Evolutionary conservation across 2,113 vertebrate genomes (phyloP).

Genomic region (Lasiurus cinereus): DNA sequence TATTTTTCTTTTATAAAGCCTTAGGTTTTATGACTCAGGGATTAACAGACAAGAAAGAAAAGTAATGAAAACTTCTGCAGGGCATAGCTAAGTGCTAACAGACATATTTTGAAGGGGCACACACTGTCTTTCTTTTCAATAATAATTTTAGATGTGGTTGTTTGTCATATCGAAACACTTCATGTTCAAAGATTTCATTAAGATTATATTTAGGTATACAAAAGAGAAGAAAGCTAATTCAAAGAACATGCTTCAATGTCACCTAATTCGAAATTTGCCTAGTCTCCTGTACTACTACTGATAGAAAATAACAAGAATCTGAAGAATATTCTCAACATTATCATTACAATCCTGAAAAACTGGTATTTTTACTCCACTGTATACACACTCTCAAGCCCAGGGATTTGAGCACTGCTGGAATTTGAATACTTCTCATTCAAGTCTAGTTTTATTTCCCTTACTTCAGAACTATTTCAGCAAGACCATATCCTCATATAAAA

Average conservation of each 20-base stretch:
- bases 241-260: background rate
- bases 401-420: background rate
- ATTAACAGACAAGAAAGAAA: slow-evolving; percentile 52
- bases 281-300: background rate
- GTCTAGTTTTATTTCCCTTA: background rate
- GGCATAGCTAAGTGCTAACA: background rate
- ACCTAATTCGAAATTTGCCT: slow-evolving; percentile 26
- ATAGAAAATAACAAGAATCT: slow-evolving; percentile 15
- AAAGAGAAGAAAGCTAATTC: background rate
- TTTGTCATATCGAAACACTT: slow-evolving; percentile 30
- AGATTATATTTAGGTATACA: background rate
- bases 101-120: slow-evolving; percentile 35
- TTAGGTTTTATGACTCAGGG: slow-evolving; percentile 62
- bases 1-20: slow-evolving; percentile 57
- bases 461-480: background rate
- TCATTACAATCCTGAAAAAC: background rate
- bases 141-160: slow-evolving; percentile 34
- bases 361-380: background rate
- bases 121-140: slow-evolving; percentile 4
- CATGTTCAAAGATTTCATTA: slow-evolving; percentile 37
- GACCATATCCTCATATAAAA: background rate
- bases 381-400: background rate
- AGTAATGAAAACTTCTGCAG: slow-evolving; percentile 36
- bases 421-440: background rate
- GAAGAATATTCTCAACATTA: background rate